A percentile compares a stretch with the other conserved stretches of the same genome.
Evolutionary conservation across 1,140 invertebrate genomes (phyloP).

Genomic region (Acyrthosiphon pisum): DNA sequence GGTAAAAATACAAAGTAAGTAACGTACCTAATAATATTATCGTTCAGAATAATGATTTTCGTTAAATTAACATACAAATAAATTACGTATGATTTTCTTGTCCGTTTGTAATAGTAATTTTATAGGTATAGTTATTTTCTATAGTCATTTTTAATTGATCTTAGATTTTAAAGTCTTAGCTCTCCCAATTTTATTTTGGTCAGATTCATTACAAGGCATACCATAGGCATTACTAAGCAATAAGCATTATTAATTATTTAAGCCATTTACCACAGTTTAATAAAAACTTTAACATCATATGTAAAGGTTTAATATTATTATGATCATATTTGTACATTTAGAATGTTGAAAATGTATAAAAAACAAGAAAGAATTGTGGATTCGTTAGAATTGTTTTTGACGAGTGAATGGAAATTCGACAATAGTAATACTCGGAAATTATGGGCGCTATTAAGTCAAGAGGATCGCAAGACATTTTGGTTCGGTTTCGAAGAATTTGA

Average conservation of each 20-base stretch:
- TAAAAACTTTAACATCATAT: background rate
- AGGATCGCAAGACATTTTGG: background rate
- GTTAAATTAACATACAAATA: background rate
- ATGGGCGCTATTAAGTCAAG: background rate
- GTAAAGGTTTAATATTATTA: background rate
- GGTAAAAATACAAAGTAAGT: background rate
- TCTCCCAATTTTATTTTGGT: too few relatives aligned
- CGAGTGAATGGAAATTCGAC: background rate
- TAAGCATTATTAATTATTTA: too few relatives aligned
- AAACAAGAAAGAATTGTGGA: background rate
- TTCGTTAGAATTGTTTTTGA: background rate
- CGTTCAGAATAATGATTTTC: background rate
- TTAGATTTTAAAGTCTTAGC: too few relatives aligned
- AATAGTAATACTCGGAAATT: constrained; percentile 6
- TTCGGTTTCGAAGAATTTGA: background rate
- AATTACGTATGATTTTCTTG: background rate
- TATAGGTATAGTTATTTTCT: background rate
- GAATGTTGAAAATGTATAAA: background rate
- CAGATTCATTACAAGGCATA: too few relatives aligned
- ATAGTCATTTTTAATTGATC: background rate
- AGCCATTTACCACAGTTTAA: too few relatives aligned
- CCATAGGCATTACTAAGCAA: too few relatives aligned
- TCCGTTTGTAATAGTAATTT: background rate
- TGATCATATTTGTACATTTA: background rate
- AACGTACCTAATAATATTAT: background rate